phyloP scores from a whole-genome alignment of 1,140 invertebrate species.

The Papilio polytes region DNA sequence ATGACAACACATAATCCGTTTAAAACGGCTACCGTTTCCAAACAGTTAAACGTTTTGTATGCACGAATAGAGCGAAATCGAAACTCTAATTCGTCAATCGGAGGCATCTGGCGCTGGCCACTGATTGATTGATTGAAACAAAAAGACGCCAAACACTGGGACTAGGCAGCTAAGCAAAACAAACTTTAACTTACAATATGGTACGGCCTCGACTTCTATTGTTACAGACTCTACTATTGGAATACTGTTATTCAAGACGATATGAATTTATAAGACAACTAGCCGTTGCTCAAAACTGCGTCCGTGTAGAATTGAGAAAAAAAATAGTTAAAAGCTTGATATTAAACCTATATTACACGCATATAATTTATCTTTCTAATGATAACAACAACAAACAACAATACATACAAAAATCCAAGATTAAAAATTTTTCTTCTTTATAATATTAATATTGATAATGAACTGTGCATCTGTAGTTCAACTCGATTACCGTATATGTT shows the following conservation, averaged over 20 bases:
- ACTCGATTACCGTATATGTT: not conserved
- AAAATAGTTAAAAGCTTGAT: no score
- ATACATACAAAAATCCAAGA: no score
- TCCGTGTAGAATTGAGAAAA: no score
- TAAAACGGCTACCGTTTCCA: not conserved
- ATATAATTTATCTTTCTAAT: no score
- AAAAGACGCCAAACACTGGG: not conserved
- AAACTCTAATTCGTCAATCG: conserved; percentile 8
- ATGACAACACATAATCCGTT: not conserved
- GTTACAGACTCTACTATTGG: not conserved
- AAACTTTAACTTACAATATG: not conserved
- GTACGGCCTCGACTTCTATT: not conserved
- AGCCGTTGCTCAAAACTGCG: no score
- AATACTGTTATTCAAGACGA: no score
- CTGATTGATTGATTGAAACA: conserved; percentile 9
- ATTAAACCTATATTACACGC: no score
- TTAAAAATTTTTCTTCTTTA: no score
- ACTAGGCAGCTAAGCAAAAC: not conserved
- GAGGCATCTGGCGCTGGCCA: not conserved
- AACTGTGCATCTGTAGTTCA: no score
- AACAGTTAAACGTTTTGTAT: not conserved
- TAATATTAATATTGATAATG: no score
- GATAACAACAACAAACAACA: no score
- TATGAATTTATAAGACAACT: no score
- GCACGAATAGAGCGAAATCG: not conserved